Conservation (phyloP, 1,140 invertebrate species). For the Globodera ellingtonae region DNA sequence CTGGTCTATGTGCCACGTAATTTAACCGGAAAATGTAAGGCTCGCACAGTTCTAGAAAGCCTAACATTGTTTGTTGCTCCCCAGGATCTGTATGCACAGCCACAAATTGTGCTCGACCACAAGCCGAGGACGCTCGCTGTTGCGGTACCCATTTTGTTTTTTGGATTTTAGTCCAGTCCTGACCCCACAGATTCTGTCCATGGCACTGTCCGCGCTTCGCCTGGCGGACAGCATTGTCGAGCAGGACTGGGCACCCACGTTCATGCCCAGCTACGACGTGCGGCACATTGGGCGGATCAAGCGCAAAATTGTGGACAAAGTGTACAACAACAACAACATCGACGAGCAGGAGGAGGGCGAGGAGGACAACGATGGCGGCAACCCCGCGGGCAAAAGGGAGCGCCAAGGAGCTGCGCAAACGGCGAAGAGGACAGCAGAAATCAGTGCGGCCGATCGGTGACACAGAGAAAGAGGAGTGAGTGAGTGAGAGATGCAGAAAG, state of each 20-base stretch:
- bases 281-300: slow-evolving; percentile 18
- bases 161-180: neutral
- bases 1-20: too few relatives aligned
- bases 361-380: neutral
- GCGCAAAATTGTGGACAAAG: slow-evolving; percentile 23
- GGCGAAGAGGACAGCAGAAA: neutral
- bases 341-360: neutral
- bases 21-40: too few relatives aligned
- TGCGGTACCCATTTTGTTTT: neutral
- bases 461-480: too few relatives aligned
- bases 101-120: slow-evolving; percentile 38
- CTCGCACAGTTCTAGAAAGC: too few relatives aligned
- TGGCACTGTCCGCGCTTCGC: slow-evolving; percentile 21
- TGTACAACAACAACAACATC: slow-evolving; percentile 10
- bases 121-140: slow-evolving; percentile 39
- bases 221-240: slow-evolving; percentile 12
- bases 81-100: slow-evolving; percentile 33
- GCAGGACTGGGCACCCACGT: slow-evolving; percentile 23
- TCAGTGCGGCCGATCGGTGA: too few relatives aligned
- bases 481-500: too few relatives aligned
- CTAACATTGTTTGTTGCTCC: neutral
- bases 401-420: neutral
- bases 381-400: neutral
- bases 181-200: slow-evolving; percentile 19
- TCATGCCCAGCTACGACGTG: slow-evolving; percentile 4